These are phyloP conservation scores for Chaetophractus vellerosus DNA, from an alignment of 2,797 vertebrate species.

Conservation along the genomic window DNA sequence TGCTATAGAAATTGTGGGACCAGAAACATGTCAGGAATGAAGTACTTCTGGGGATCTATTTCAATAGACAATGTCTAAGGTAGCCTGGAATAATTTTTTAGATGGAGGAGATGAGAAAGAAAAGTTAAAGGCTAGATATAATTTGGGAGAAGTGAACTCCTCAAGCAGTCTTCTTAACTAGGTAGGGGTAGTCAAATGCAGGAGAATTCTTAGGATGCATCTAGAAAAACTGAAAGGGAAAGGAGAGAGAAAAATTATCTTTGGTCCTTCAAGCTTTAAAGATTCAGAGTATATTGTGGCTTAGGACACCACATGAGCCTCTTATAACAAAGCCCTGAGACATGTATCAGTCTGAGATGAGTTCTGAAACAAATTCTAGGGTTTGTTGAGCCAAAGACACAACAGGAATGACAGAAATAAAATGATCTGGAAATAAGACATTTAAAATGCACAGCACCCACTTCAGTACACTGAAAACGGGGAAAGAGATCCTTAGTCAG, in stretches of 20 bases:
- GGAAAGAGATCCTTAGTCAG: conserved; percentile 83
- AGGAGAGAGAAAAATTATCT: conserved; percentile 64
- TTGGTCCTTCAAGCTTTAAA: conserved; percentile 48
- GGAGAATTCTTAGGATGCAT: conserved; percentile 14
- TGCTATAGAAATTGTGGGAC: conserved; percentile 19
- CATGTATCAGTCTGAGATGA: conserved; percentile 74
- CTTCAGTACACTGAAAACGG: conserved; percentile 68
- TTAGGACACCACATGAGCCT: conserved; percentile 52
- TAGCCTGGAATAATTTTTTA: neutral
- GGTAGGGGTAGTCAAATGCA: neutral
- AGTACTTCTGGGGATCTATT: conserved; percentile 17
- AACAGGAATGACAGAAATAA: conserved; percentile 76
- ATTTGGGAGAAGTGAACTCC: conserved; percentile 7
- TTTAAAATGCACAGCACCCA: conserved; percentile 80
- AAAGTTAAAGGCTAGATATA: conserved; percentile 45
- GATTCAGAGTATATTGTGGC: neutral
- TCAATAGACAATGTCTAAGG: conserved; percentile 56
- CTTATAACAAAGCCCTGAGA: conserved; percentile 63
- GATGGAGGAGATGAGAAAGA: conserved; percentile 45
- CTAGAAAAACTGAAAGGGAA: conserved; percentile 53
- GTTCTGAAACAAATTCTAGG: conserved; percentile 80
- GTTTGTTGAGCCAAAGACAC: conserved; percentile 76
- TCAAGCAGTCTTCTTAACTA: conserved; percentile 16
- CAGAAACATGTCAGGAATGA: conserved; percentile 51
- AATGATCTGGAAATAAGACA: conserved; percentile 80